Percentiles rank a stretch among this genome's conserved stretches.
Conservation (phyloP, 2,888 invertebrate genomes). For the Cryptocheilus praepositus region DNA sequence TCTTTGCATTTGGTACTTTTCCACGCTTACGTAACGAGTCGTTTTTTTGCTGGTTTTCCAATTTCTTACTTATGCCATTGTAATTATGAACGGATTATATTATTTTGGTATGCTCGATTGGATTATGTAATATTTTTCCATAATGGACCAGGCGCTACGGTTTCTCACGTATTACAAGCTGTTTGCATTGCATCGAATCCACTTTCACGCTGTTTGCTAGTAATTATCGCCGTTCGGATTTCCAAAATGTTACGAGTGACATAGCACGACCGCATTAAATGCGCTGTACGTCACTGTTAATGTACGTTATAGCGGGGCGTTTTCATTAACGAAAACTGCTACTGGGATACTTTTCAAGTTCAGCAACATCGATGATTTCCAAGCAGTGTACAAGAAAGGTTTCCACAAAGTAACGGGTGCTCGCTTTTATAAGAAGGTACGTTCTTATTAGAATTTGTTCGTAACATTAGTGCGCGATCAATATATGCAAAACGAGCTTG, state of each 20-base stretch:
- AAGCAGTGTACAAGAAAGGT: constrained; percentile 90
- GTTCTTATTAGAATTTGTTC: constrained; percentile 22
- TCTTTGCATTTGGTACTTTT: no score
- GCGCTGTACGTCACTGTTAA: not conserved
- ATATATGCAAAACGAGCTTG: not conserved
- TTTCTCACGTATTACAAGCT: no score
- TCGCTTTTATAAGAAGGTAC: constrained; percentile 90
- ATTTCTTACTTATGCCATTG: not conserved
- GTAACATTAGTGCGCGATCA: not conserved
- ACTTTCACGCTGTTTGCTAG: not conserved
- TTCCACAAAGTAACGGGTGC: constrained; percentile 92
- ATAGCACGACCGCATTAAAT: not conserved
- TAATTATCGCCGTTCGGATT: not conserved
- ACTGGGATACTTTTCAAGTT: constrained; percentile 93
- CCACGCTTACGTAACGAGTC: no score
- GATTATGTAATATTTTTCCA: no score
- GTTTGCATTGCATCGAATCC: no score
- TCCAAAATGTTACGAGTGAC: not conserved
- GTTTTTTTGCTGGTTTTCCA: no score
- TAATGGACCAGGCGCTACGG: no score
- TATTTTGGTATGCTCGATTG: no score
- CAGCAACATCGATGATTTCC: constrained; percentile 90
- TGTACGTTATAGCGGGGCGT: constrained; percentile 81
- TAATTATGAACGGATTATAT: not conserved
- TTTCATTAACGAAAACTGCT: constrained; percentile 90